Evolutionary conservation across 2,113 vertebrate genomes (phyloP).

Genomic region (Synodontis membranacea): DNA sequence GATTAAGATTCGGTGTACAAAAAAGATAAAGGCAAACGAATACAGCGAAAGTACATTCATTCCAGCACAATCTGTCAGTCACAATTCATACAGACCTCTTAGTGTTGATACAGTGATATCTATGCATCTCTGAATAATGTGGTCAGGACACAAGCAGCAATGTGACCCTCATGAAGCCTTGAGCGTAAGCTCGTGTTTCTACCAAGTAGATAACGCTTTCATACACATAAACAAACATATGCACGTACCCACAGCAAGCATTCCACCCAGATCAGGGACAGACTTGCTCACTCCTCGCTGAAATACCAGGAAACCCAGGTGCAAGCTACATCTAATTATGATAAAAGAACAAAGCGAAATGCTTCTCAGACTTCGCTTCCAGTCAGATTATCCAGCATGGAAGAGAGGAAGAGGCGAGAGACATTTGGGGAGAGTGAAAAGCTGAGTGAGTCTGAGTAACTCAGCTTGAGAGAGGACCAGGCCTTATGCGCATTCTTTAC

Average conservation of each 20-base stretch:
- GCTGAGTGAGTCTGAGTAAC: neutral
- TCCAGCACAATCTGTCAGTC: no score
- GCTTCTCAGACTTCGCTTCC: neutral
- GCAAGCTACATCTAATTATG: neutral
- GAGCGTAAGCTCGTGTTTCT: constrained; percentile 5
- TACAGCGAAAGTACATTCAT: neutral
- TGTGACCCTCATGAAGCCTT: constrained; percentile 8
- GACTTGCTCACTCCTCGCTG: neutral
- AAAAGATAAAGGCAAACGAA: neutral
- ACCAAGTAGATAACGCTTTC: neutral
- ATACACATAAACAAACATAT: constrained; percentile 1
- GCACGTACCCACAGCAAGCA: neutral
- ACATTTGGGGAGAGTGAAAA: neutral
- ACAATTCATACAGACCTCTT: neutral
- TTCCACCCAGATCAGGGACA: constrained; percentile 11
- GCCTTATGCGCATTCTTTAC: neutral
- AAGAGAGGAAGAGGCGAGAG: neutral
- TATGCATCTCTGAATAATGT: neutral
- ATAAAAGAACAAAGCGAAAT: neutral
- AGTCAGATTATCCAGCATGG: neutral
- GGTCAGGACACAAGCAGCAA: constrained; percentile 7
- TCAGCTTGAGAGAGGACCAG: neutral
- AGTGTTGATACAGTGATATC: neutral
- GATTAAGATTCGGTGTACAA: neutral
- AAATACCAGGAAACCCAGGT: neutral